Base-by-base conservation (phyloP, 1,140 invertebrate genomes). In the Aphis craccivora region DNA sequence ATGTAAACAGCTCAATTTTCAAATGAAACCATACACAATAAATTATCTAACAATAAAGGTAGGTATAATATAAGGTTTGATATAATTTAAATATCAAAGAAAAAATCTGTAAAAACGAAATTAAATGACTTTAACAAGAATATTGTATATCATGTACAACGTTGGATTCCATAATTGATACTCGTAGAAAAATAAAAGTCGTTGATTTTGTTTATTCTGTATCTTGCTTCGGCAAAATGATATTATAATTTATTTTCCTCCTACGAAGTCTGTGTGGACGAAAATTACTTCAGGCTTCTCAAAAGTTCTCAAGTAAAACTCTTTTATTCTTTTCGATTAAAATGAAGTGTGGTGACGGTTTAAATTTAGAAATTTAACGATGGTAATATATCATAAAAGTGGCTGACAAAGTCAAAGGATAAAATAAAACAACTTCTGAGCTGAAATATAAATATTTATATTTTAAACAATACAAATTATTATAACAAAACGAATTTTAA, bases 61-160 rank as follows among this genome's bases (percentile, higher is more conserved):
- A n/a, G 14, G n/a, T n/a, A 76, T 53, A 53, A 23, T 53, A n/a
- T 76, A 3, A 51, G 18, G 48, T 51, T 51, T 51, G 48, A 51
- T n/a, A n/a, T 76, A 76, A 76, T 76, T 76, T 30, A 76, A 76
- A 76, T 76, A 76, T 67, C n/a, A 76, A n/a, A n/a, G 14, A 76
- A n/a, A n/a, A 76, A n/a, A 76, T n/a, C 30, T 76, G 60, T 76
- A 14, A 76, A n/a, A n/a, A 76, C 14, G 5, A 76, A 76, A n/a
- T 76, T 18, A n/a, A 76, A 76, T n/a, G 3, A 35, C n/a, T 76
- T n/a, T 1, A 0, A 76, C 60, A 14, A n/a, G 14, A 76, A n/a
- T 40, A 40, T 20, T 76, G 30, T 76, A 76, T 76, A 76, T 30
- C n/a, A n/a, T 20, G 30, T 30, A n/a, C n/a, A 35, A n/a, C n/a